Evolutionary conservation across 2,888 invertebrate species (phyloP), one percentile per base, ranked within the genome.

Genomic region (Drepanosiphum platanoidis): DNA sequence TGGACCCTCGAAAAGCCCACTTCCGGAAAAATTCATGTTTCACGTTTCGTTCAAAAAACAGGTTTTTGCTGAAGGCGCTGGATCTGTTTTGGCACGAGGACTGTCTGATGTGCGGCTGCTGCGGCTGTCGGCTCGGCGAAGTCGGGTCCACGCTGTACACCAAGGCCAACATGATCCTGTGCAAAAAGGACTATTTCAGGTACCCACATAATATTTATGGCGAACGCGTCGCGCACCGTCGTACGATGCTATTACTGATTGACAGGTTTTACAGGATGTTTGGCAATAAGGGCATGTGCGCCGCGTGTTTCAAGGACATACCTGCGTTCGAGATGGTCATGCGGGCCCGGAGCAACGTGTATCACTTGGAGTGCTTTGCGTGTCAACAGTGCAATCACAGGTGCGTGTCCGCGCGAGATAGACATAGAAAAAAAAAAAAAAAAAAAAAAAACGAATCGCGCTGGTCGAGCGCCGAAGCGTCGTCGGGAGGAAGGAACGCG

Each of bases 281-380:
- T 90, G 98, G 98, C 84, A 96, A 95, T 89, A 97, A 97, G 27
- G 98, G 98, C 42, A 96, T 96, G 91, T 99, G 98, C 91, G 96
- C 98, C 46, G 98, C 98, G 32, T 99, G 99, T 92, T 95, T 95
- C 90, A 98, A 98, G 91, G 96, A 96, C 89, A 99, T 99, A 90
- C 98, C 98, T 4, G 98, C 98, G 80, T 98, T 98, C 90, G 98
- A 99, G 91, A 97, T 98, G 97, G 98, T 98, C 88, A 99, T 99
- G 98, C 92, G 98, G 88, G 98, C 98, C 72, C 94, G 96, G 88
- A 96, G 95, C 90, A 98, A 98, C 89, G 98, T 98, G 87, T 99
- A 98, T 90, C 98, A 99, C 90, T 92, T 98, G 89, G 98, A 98
- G 91, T 98, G 98, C 91, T 98, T 98, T 90, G 98, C 98, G 81